These are phyloP conservation scores for Aphaenogaster floridana DNA, from an alignment of 1,140 invertebrate species.

Conservation along the genomic window DNA sequence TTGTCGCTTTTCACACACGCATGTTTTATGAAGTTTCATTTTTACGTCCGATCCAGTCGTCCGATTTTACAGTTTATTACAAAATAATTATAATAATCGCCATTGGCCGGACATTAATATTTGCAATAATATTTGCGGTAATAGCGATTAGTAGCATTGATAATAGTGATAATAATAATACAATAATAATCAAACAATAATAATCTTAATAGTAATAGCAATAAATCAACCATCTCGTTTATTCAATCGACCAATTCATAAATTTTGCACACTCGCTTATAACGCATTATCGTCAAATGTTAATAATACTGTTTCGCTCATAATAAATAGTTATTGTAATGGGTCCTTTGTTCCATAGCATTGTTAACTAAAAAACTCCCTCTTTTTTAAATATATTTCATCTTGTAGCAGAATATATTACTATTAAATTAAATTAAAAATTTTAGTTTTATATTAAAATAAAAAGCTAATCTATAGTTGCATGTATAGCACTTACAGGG, in stretches of 20 bases:
- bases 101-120: constrained; percentile 28
- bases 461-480: constrained; percentile 21
- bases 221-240: constrained; percentile 71
- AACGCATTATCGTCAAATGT: constrained; percentile 76
- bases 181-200: constrained; percentile 59
- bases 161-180: constrained; percentile 43
- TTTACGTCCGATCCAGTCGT: constrained; percentile 39
- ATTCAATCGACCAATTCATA: constrained; percentile 63
- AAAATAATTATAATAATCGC: constrained; percentile 46
- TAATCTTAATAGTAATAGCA: constrained; percentile 58
- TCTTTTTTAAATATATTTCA: background rate
- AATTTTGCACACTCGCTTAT: constrained; percentile 47
- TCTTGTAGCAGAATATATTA: background rate
- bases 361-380: constrained; percentile 13
- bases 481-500: background rate
- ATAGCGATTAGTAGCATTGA: constrained; percentile 48
- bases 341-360: constrained; percentile 30
- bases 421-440: constrained; percentile 16
- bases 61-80: constrained; percentile 17
- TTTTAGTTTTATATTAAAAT: background rate
- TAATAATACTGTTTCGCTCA: constrained; percentile 85
- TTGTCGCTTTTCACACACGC: constrained; percentile 4
- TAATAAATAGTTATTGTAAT: constrained; percentile 79
- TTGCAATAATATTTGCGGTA: background rate
- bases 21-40: constrained; percentile 19